Conservation (phyloP, 2,113 vertebrate genomes). For the Clinocottus analis region DNA sequence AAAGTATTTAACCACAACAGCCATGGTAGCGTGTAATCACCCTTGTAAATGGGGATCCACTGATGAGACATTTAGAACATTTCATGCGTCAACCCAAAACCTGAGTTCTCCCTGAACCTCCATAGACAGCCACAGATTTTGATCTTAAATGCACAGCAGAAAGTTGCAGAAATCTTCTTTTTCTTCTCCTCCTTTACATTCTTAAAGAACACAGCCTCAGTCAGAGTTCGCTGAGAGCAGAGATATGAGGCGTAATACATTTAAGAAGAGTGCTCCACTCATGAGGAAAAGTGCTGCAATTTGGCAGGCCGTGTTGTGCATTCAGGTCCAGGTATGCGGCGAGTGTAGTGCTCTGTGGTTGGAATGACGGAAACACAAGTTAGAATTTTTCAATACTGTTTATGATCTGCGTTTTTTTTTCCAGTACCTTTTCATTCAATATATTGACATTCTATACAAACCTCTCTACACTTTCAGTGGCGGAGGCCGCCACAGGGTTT, state of each 20-base stretch:
- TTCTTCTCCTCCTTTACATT: slow-evolving; percentile 3
- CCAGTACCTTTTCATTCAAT: not conserved
- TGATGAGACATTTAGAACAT: not conserved
- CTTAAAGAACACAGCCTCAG: slow-evolving; percentile 26
- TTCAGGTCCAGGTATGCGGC: slow-evolving; percentile 3
- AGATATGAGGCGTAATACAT: slow-evolving; percentile 31
- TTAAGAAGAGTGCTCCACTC: slow-evolving; percentile 30
- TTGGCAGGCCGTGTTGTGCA: slow-evolving; percentile 10
- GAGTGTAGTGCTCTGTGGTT: not conserved
- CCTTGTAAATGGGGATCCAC: not conserved
- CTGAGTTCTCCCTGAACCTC: not conserved
- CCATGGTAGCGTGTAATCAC: not conserved
- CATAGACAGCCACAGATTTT: not conserved
- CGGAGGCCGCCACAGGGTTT: not conserved
- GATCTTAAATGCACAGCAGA: not conserved
- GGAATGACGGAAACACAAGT: not conserved
- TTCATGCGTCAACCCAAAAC: not conserved
- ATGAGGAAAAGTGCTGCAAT: slow-evolving; percentile 28
- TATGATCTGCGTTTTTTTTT: not conserved
- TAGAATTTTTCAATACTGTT: not conserved
- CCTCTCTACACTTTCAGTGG: not conserved
- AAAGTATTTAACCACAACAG: not conserved
- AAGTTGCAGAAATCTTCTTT: not conserved
- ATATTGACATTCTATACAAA: not conserved
- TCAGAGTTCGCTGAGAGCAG: slow-evolving; percentile 23